Base-by-base conservation (phyloP, 1,140 invertebrate genomes). In the Calephelis nemesis region DNA sequence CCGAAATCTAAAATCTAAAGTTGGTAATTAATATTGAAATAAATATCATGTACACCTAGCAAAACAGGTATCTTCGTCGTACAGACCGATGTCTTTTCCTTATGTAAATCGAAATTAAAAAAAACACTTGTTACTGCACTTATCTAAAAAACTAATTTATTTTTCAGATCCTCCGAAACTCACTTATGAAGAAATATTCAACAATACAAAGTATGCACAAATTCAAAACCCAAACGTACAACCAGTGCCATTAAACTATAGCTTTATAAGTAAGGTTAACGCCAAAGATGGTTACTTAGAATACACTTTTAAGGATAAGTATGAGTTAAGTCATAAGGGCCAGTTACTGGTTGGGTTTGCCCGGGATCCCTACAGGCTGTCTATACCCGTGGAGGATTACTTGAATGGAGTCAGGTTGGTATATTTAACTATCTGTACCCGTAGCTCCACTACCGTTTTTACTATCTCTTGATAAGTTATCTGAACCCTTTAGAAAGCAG, bases 291-390 rank as follows among this genome's bases (percentile, higher is more conserved):
- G 75, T 48, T 71, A 82, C 49, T 42, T 66, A 47, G 74, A 82
- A 48, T 49, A 72, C 66, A 62, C 15, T 19, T 63, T 58, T 63
- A 70, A 62, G 62, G 60, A 71, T 50, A 71, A 69, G 62, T 68
- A 69, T 52, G 58, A 54, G 45, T 67, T 67, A 62, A 76, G 50
- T 62, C 76, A 54, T 4, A 78, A 75, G 10, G 72, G 70, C 13
- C 75, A 78, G 15, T 68, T 91, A 5, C 68, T 91, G 11, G 85
- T 89, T 0, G 88, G 88, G 1, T 86, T 87, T 52, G 78, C 87
- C 3, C 78, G 78, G 11, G 88, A 91, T 67, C 88, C 88, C 0
- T 91, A 79, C 67, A 81, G 88, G 62, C 81, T 81, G 69, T 89
- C 87, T 0, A 72, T 91, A 48, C 85, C 85, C 8, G 85, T 84